Conservation (phyloP, 1,140 invertebrate species). For the Batillaria attramentaria region DNA sequence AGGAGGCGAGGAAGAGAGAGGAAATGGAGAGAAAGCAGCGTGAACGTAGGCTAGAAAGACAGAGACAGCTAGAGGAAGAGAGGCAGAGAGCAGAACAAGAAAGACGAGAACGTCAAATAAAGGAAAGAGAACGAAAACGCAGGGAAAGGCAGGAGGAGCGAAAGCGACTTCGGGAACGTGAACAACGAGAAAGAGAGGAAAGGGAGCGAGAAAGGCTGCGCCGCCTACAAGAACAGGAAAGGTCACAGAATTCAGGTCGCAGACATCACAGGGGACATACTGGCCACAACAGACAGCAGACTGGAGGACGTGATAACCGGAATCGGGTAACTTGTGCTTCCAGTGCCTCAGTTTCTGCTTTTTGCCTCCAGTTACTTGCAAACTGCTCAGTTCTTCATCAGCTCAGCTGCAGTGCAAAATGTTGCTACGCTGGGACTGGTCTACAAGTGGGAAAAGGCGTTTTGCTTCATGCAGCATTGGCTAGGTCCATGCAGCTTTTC, state of each 20-base stretch:
- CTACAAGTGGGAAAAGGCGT: no score
- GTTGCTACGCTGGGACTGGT: no score
- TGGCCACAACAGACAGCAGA: neutral
- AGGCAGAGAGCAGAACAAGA: slow-evolving; percentile 8
- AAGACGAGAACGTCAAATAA: neutral
- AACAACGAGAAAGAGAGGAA: slow-evolving; percentile 28
- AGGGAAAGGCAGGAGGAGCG: slow-evolving; percentile 25
- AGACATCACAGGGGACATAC: neutral
- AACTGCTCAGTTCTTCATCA: neutral
- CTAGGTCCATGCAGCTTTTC: no score
- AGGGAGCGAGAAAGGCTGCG: neutral
- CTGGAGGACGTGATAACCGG: neutral
- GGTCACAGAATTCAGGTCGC: neutral
- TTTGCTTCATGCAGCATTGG: no score
- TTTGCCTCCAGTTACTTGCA: neutral
- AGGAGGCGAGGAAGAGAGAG: neutral
- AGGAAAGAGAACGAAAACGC: neutral
- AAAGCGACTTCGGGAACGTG: neutral
- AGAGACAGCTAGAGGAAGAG: neutral
- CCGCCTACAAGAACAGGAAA: neutral
- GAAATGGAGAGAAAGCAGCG: neutral
- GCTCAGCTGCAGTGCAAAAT: no score
- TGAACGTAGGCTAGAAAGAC: neutral
- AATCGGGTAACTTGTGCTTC: slow-evolving; percentile 12
- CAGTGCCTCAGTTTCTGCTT: slow-evolving; percentile 16